Percentiles rank a stretch among this genome's conserved stretches.
Evolutionary conservation across 2,113 vertebrate species (phyloP).

Genomic region (Poecile atricapillus): DNA sequence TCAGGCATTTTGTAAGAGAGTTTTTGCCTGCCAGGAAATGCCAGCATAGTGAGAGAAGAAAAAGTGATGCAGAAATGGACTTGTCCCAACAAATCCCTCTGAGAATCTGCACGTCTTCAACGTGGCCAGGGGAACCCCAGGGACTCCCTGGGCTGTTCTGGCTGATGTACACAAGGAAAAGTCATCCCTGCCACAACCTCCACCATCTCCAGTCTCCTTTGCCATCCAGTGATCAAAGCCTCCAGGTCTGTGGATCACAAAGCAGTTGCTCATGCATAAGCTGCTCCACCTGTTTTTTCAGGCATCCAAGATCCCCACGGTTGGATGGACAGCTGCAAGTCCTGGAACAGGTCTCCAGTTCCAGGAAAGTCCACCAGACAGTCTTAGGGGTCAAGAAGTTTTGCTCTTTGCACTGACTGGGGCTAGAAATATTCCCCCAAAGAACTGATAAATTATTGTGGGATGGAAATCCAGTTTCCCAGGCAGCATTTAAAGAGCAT

Average conservation of each 20-base stretch:
- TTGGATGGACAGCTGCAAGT: not conserved
- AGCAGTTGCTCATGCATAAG: not conserved
- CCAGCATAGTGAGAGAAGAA: not conserved
- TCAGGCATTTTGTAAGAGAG: conserved; percentile 11
- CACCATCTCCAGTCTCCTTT: not conserved
- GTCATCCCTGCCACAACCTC: not conserved
- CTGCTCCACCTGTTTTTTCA: not conserved
- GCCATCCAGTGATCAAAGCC: not conserved
- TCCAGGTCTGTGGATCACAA: not conserved
- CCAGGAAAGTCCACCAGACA: not conserved
- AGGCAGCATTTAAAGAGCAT: conserved; percentile 7
- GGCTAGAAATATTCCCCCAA: not conserved
- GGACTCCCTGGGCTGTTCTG: not conserved
- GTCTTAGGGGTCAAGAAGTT: not conserved
- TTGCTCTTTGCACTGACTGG: not conserved
- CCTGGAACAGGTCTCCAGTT: not conserved
- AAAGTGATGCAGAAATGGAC: not conserved
- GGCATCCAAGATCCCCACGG: not conserved
- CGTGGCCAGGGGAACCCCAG: not conserved
- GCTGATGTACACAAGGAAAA: not conserved
- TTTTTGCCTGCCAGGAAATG: not conserved
- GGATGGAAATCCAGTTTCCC: conserved; percentile 11
- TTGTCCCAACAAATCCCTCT: not conserved
- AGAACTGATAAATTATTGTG: not conserved
- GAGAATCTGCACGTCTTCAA: not conserved